phyloP scores from a whole-genome alignment of 2,888 invertebrate genomes.

The Acanthoscelides obtectus region DNA sequence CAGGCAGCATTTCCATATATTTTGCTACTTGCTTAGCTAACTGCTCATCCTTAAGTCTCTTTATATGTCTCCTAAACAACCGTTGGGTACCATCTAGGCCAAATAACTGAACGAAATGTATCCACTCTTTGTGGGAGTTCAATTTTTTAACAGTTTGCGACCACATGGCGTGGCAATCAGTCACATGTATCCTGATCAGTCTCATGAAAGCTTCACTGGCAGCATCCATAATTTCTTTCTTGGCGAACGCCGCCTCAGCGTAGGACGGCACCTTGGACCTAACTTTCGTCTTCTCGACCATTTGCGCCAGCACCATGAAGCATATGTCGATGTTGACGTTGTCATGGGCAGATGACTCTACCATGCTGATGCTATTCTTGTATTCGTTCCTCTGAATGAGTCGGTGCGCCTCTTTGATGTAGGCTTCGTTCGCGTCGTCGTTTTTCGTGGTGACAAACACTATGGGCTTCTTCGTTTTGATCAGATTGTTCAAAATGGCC shows the following conservation, averaged over 20 bases:
- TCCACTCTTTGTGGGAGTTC: conserved; percentile 83
- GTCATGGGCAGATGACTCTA: conserved; percentile 94
- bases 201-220: conserved; percentile 88
- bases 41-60: conserved; percentile 77
- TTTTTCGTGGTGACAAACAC: conserved; percentile 94
- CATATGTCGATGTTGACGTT: conserved; percentile 95
- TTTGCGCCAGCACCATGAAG: conserved; percentile 83
- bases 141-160: conserved; percentile 81
- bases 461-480: conserved; percentile 92
- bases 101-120: conserved; percentile 83
- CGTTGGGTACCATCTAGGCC: conserved; percentile 57
- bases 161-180: conserved; percentile 81
- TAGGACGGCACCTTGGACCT: conserved; percentile 65
- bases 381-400: conserved; percentile 87
- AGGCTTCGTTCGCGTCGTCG: conserved; percentile 85
- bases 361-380: conserved; percentile 79
- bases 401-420: conserved; percentile 83
- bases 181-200: conserved; percentile 78
- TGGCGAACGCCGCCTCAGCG: conserved; percentile 77
- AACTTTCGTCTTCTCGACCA: conserved; percentile 86
- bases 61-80: conserved; percentile 73
- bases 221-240: conserved; percentile 84
- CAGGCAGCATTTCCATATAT: conserved; percentile 73
- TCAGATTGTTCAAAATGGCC: conserved; percentile 76
- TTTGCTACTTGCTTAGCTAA: conserved; percentile 69